A percentile compares a stretch with the other conserved stretches of the same genome.
phyloP scores from a whole-genome alignment of 2,888 invertebrate species.

The Eristalis pertinax region DNA sequence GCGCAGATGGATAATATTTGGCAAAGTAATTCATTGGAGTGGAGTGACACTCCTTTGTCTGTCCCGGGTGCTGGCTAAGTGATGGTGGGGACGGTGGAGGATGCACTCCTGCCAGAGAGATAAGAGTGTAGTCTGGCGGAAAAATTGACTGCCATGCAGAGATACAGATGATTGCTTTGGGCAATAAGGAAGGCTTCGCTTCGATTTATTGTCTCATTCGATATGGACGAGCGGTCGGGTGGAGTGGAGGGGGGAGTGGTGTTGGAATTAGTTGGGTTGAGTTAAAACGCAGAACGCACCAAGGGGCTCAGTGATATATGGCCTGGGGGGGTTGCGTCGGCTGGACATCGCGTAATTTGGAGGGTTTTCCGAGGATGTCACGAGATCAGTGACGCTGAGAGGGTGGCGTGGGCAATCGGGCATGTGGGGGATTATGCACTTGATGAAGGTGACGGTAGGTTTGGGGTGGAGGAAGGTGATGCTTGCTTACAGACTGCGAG shows the following conservation, averaged over 20 bases:
- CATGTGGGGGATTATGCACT: too few relatives aligned
- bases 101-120: background rate
- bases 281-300: too few relatives aligned
- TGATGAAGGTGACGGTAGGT: too few relatives aligned
- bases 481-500: too few relatives aligned
- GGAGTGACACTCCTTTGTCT: background rate
- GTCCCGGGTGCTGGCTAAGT: background rate
- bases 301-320: too few relatives aligned
- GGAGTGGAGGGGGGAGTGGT: background rate
- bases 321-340: too few relatives aligned
- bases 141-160: background rate
- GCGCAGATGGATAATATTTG: background rate
- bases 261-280: background rate
- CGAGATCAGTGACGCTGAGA: too few relatives aligned
- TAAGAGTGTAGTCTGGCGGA: background rate
- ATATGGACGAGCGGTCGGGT: background rate
- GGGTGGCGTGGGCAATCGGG: too few relatives aligned
- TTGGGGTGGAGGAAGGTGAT: too few relatives aligned
- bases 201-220: conserved; percentile 2
- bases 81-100: background rate
- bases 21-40: background rate
- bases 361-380: too few relatives aligned
- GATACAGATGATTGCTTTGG: background rate
- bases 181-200: background rate
- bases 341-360: too few relatives aligned